Percentiles rank a stretch among this genome's conserved stretches.
Conservation (phyloP, 2,888 invertebrate species). For the Drosophila cracens region DNA sequence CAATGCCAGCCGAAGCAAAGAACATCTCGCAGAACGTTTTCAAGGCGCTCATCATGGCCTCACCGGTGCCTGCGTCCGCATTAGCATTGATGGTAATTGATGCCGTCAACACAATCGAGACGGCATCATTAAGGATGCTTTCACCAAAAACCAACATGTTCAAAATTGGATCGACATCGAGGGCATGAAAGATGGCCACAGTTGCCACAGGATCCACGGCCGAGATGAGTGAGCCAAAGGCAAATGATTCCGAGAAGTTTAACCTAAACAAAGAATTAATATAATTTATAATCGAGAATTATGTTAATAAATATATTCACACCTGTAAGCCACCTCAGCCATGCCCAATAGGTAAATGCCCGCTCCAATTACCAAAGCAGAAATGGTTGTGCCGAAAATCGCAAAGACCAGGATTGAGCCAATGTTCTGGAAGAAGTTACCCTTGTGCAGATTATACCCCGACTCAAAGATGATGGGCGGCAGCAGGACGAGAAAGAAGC, state of each 20-base stretch:
- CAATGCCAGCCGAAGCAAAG: conserved; percentile 98
- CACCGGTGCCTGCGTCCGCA: conserved; percentile 88
- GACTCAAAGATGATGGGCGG: conserved; percentile 99
- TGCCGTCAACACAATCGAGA: conserved; percentile 98
- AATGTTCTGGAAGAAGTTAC: conserved; percentile 98
- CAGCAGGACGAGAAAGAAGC: conserved; percentile 97
- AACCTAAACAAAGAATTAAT: conserved; percentile 87
- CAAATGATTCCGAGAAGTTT: conserved; percentile 98
- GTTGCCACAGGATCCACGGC: conserved; percentile 99
- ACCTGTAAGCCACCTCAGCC: conserved; percentile 94
- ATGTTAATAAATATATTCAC: conserved; percentile 26
- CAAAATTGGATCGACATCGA: conserved; percentile 98
- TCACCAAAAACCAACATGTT: conserved; percentile 99
- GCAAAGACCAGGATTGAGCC: conserved; percentile 99
- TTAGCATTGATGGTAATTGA: conserved; percentile 90
- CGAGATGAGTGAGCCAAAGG: conserved; percentile 97
- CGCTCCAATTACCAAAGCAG: conserved; percentile 98
- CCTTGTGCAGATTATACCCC: conserved; percentile 99
- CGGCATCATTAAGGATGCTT: conserved; percentile 95
- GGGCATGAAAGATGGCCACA: conserved; percentile 98
- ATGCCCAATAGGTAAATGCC: conserved; percentile 97
- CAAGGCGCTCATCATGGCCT: conserved; percentile 94
- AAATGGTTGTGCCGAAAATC: conserved; percentile 98
- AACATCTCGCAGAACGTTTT: conserved; percentile 98
- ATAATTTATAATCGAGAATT: not conserved